Evolutionary conservation across 2,797 vertebrate species (phyloP).

Genomic region (Otolemur crassicaudatus): DNA sequence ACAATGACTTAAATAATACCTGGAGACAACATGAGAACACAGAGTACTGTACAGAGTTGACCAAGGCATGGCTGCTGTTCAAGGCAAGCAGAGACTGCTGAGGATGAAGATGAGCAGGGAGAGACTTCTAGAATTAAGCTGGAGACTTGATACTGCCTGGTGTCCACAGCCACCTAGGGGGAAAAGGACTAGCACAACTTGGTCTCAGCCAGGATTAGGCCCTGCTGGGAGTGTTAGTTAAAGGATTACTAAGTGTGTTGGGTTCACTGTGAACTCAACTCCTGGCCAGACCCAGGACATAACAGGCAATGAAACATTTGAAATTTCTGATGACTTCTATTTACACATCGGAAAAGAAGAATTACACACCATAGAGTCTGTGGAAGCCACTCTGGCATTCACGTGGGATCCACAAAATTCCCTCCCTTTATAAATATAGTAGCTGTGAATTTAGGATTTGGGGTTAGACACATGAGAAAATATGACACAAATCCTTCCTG

Average conservation of each 20-base stretch:
- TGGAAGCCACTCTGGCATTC: slow-evolving; percentile 68
- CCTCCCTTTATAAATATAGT: slow-evolving; percentile 83
- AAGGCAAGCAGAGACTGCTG: not conserved
- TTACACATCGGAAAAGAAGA: slow-evolving; percentile 53
- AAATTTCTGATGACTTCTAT: slow-evolving; percentile 52
- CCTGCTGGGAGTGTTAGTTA: not conserved
- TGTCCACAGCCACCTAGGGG: not conserved
- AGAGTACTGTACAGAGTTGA: no score
- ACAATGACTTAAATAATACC: not conserved
- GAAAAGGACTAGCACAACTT: not conserved
- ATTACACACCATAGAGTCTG: slow-evolving; percentile 55
- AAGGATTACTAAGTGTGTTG: not conserved
- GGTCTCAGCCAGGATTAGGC: not conserved
- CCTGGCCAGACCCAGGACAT: not conserved
- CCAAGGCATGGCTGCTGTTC: not conserved
- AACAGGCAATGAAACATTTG: slow-evolving; percentile 23
- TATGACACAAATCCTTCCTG: slow-evolving; percentile 76
- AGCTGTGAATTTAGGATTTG: slow-evolving; percentile 71
- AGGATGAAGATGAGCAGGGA: not conserved
- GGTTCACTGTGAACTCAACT: not conserved
- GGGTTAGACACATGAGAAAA: slow-evolving; percentile 73
- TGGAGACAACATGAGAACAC: not conserved
- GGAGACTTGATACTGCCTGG: not conserved
- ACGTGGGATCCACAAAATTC: slow-evolving; percentile 61
- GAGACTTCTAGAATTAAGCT: not conserved